Evolutionary conservation across 2,113 vertebrate species (phyloP).

Genomic region (Sminthopsis crassicaudata): DNA sequence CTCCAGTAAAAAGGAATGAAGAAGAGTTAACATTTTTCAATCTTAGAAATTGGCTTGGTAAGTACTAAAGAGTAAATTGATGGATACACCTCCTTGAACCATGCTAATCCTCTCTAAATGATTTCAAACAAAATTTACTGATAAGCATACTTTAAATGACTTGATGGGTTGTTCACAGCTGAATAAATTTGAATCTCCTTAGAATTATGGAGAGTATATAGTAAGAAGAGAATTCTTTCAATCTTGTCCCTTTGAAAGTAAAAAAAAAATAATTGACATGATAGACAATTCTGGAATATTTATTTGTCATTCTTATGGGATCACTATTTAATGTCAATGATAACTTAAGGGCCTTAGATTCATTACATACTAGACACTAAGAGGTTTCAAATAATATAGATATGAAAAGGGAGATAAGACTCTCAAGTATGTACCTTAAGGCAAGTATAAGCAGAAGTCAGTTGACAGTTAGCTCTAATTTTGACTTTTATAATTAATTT

Average conservation of each 20-base stretch:
- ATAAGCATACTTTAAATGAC: not conserved
- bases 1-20: not conserved
- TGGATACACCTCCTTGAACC: not conserved
- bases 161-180: not conserved
- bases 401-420: not conserved
- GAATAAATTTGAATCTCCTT: not conserved
- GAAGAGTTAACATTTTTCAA: slow-evolving; percentile 13
- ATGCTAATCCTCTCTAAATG: not conserved
- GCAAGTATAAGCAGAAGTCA: not conserved
- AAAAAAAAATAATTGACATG: not conserved
- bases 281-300: not conserved
- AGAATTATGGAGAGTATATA: not conserved
- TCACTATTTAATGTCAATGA: not conserved
- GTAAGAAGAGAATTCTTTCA: not conserved
- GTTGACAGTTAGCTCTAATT: not conserved
- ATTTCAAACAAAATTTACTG: not conserved
- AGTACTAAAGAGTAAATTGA: not conserved
- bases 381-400: not conserved
- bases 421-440: not conserved
- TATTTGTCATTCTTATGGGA: not conserved
- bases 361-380: not conserved
- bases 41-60: not conserved
- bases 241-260: not conserved
- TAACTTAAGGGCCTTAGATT: not conserved
- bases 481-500: not conserved